Conservation (phyloP, 2,113 vertebrate genomes). For the Oryzias melastigma region DNA sequence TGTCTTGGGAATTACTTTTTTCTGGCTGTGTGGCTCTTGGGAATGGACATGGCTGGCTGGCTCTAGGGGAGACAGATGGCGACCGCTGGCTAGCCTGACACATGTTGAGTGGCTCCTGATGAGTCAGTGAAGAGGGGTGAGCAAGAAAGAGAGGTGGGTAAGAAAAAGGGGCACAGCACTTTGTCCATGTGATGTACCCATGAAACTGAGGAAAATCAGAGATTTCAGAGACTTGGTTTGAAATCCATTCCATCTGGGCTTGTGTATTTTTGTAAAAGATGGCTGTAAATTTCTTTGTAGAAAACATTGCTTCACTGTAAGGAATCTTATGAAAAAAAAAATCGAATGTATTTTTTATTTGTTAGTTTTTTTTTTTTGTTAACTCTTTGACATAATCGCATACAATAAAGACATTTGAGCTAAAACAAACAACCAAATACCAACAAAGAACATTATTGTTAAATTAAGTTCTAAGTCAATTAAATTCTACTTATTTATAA, state of each 20-base stretch:
- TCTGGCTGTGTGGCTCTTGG: slow-evolving; percentile 58
- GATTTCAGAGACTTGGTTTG: slow-evolving; percentile 27
- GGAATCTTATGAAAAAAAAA: too few relatives aligned
- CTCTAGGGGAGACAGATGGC: slow-evolving; percentile 73
- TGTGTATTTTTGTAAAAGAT: slow-evolving; percentile 6
- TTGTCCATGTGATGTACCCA: slow-evolving; percentile 70
- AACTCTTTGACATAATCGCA: too few relatives aligned
- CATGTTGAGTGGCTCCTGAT: slow-evolving; percentile 76
- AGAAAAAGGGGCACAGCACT: slow-evolving; percentile 47
- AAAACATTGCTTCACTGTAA: background rate
- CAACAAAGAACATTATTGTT: too few relatives aligned
- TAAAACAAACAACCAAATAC: too few relatives aligned
- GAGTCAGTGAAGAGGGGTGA: slow-evolving; percentile 69
- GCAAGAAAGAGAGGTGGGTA: slow-evolving; percentile 42
- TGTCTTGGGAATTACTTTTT: slow-evolving; percentile 72
- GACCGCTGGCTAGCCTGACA: slow-evolving; percentile 70
- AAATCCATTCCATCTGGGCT: slow-evolving; percentile 18
- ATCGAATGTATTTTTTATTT: too few relatives aligned
- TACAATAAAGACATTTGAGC: too few relatives aligned
- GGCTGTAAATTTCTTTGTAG: slow-evolving; percentile 2
- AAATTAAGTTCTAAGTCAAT: too few relatives aligned
- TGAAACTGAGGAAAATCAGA: slow-evolving; percentile 41
- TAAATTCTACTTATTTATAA: too few relatives aligned
- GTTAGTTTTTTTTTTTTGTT: too few relatives aligned
- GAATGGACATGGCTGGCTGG: slow-evolving; percentile 71